Base-by-base conservation (phyloP, 2,113 vertebrate species). In the Spizaetus ornatus region DNA sequence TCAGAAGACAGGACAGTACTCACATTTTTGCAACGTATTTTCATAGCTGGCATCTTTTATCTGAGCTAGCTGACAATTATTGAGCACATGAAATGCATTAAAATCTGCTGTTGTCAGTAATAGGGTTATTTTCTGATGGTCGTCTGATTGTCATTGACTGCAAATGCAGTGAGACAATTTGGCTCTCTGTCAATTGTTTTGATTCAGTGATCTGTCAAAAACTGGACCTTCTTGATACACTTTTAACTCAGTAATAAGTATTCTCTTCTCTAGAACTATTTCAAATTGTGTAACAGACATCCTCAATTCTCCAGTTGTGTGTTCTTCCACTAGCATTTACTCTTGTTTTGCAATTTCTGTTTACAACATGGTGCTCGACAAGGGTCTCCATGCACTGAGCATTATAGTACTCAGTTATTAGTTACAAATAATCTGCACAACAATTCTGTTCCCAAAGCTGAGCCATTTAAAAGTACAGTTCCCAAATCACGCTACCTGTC, bases 91-190 rank as follows among this genome's bases (percentile, higher is more conserved):
- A 94, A 94, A 95, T 63, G 55, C 69, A 78, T 95, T 91, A 66
- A 96, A 83, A 86, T 80, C 67, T 90, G 74, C 34, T 90, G 58
- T 86, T 95, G 71, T 80, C 79, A 92, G 82, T 80, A 86, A 72
- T 38, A 20, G 21, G 21, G 53, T 93, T 95, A 77, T 90, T 95
- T 92, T 96, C 79, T 79, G 40, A 56, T 52, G 40, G 26, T 77
- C 16, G 7, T 90, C 62, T 95, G 88, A 69, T 90, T 95, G 90
- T 66, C 70, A 83, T 77, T 74, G 88, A 72, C 83, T 90, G 27
- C 45, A 92, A 86, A 88, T 62, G 53, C 36, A 88, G 40, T 29
- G 55, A 95, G 55, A 77, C 67, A 70, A 48, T 83, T 87, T 81
- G 31, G 42, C 45, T 95, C 67, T 86, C 69, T 90, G 66, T 72